Evolutionary conservation across 2,888 invertebrate genomes (phyloP).

Genomic region (Plusia festucae): DNA sequence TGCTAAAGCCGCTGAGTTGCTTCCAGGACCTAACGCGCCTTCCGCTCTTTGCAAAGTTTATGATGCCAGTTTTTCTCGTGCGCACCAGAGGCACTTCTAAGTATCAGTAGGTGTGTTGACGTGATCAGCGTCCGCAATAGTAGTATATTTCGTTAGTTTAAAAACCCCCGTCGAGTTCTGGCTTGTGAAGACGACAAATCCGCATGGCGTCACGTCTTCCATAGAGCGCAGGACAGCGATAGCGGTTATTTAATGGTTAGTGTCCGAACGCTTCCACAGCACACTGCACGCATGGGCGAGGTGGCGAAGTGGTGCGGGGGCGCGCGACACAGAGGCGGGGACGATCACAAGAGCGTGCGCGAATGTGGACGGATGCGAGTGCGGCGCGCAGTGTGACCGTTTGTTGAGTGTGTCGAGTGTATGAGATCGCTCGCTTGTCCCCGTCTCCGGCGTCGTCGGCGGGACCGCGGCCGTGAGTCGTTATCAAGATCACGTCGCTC

Average conservation of each 20-base stretch:
- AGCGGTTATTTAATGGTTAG: slow-evolving; percentile 83
- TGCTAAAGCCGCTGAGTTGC: slow-evolving; percentile 91
- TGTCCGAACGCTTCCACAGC: slow-evolving; percentile 78
- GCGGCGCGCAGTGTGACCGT: slow-evolving; percentile 69
- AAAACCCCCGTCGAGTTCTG: slow-evolving; percentile 84
- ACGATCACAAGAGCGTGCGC: slow-evolving; percentile 84
- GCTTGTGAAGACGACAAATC: slow-evolving; percentile 71
- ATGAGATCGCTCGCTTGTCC: slow-evolving; percentile 87
- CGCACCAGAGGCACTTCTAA: slow-evolving; percentile 90
- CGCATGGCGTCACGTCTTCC: slow-evolving; percentile 65
- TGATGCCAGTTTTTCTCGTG: slow-evolving; percentile 95
- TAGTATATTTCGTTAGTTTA: slow-evolving; percentile 86
- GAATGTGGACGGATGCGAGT: slow-evolving; percentile 82
- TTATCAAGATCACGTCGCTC: slow-evolving; percentile 87
- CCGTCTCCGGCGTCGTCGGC: slow-evolving; percentile 82
- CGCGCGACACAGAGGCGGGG: slow-evolving; percentile 84
- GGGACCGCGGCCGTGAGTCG: slow-evolving; percentile 86
- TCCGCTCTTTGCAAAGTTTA: slow-evolving; percentile 95
- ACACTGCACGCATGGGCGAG: slow-evolving; percentile 72
- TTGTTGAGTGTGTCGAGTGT: slow-evolving; percentile 68
- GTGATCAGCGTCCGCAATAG: slow-evolving; percentile 86
- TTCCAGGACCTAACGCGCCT: slow-evolving; percentile 90
- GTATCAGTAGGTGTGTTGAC: slow-evolving; percentile 76
- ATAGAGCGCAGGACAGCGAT: slow-evolving; percentile 81
- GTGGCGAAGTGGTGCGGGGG: slow-evolving; percentile 69